These are phyloP conservation scores for Isaurus tuberculatus DNA, from an alignment of 92 coral and sea anemone genomes.

Conservation along the genomic window DNA sequence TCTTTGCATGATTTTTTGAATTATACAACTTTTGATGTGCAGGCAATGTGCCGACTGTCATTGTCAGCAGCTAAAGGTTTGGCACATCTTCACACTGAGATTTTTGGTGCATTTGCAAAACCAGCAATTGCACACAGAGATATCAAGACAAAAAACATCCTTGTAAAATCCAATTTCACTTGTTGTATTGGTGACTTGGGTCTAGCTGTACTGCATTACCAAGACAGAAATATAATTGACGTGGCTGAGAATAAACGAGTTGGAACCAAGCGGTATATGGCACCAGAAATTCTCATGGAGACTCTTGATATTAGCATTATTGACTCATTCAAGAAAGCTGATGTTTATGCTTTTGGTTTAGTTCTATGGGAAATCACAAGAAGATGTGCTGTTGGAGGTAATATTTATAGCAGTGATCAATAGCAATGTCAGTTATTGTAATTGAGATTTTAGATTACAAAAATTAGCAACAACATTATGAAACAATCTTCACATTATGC, in stretches of 20 bases:
- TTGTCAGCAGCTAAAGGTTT: slow-evolving; percentile 89
- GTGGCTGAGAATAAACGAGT: slow-evolving; percentile 70
- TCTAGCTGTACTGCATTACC: slow-evolving; percentile 81
- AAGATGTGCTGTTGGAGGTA: slow-evolving; percentile 87
- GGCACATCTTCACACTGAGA: slow-evolving; percentile 93
- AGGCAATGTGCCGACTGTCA: slow-evolving; percentile 87
- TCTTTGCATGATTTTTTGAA: slow-evolving; percentile 91
- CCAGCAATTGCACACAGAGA: slow-evolving; percentile 98
- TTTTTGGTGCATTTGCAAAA: slow-evolving; percentile 82
- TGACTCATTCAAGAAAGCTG: slow-evolving; percentile 90
- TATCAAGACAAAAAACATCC: slow-evolving; percentile 91
- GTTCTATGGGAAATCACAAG: slow-evolving; percentile 94
- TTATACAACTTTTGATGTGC: slow-evolving; percentile 77
- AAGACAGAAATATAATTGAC: slow-evolving; percentile 66
- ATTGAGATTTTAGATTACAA: not conserved
- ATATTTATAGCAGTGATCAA: not conserved
- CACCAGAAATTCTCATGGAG: slow-evolving; percentile 91
- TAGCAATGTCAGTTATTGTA: not conserved
- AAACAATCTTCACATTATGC: too few species aligned
- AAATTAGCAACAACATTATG: too few species aligned
- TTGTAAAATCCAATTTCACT: slow-evolving; percentile 89
- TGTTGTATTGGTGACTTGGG: slow-evolving; percentile 96
- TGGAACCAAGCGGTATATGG: slow-evolving; percentile 97
- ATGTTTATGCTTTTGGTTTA: slow-evolving; percentile 95
- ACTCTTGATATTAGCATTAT: slow-evolving; percentile 72